Conservation (phyloP, 1,140 invertebrate genomes). For the Drosophila busckii region DNA sequence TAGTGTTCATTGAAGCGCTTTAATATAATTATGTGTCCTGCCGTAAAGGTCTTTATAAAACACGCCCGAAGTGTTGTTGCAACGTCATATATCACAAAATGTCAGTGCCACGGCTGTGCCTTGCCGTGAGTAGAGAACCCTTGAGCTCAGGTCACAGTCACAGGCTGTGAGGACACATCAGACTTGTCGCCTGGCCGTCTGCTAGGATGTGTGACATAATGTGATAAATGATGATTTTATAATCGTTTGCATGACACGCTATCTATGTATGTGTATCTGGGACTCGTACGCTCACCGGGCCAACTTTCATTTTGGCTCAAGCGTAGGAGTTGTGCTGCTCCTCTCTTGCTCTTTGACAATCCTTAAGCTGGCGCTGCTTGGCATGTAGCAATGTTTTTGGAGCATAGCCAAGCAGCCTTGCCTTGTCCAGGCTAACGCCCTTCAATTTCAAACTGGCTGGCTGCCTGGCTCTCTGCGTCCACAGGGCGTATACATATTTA, state of each 20-base stretch:
- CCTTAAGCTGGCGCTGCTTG: neutral
- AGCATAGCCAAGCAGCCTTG: too few species aligned
- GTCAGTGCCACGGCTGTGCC: too few species aligned
- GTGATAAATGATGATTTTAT: slow-evolving; percentile 76
- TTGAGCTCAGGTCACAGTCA: slow-evolving; percentile 7
- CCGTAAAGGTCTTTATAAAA: slow-evolving; percentile 24
- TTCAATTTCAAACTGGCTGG: neutral
- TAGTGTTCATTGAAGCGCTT: neutral
- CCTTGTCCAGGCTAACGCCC: too few species aligned
- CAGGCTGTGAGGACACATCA: slow-evolving; percentile 29
- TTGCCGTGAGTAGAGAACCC: neutral
- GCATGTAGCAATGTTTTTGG: slow-evolving; percentile 15
- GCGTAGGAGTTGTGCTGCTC: slow-evolving; percentile 28
- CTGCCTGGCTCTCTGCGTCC: slow-evolving; percentile 15
- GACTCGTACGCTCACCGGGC: neutral
- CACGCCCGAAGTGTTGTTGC: slow-evolving; percentile 13
- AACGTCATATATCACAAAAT: slow-evolving; percentile 39
- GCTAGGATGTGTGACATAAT: slow-evolving; percentile 51
- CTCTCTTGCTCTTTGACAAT: too few species aligned
- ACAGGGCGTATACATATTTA: slow-evolving; percentile 27
- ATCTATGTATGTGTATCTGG: neutral
- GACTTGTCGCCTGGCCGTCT: slow-evolving; percentile 44
- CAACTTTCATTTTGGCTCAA: slow-evolving; percentile 41
- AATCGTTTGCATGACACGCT: slow-evolving; percentile 65
- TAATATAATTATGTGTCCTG: slow-evolving; percentile 23